Base-by-base conservation (phyloP, 1,140 invertebrate genomes). In the Melitaea cinxia region DNA sequence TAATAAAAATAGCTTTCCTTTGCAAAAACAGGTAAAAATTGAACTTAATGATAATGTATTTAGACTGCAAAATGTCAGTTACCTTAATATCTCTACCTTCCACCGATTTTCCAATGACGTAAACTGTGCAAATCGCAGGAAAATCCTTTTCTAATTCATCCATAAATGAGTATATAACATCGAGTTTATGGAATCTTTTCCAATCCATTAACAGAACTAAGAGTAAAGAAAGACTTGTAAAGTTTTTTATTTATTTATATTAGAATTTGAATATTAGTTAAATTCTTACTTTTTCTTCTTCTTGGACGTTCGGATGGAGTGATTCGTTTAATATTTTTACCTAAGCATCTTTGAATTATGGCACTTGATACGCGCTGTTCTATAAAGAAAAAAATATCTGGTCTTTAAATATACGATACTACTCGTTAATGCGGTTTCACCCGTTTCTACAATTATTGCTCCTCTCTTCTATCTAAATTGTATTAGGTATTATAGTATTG, bases 11-110 rank as follows among this genome's bases (percentile, higher is more conserved):
- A n/a, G n/a, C n/a, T n/a, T n/a, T n/a, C n/a, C n/a, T n/a, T n/a
- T n/a, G n/a, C n/a, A n/a, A n/a, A n/a, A n/a, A n/a, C n/a, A n/a
- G n/a, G n/a, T n/a, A n/a, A n/a, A n/a, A 10, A 35, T 10, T 10
- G 12, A 35, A 35, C 2, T 6, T 10, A 10, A 10, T 35, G 2
- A 35, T 2, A 10, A 10, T 35, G 33, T 10, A 35, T 10, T 35
- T 35, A n/a, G n/a, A n/a, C n/a, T n/a, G n/a, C n/a, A n/a, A n/a
- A n/a, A n/a, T n/a, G n/a, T n/a, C 5, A 12, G 6, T 23, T 69
- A 88, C 85, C 75, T 88, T 88, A 9, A 88, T 90, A 59, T 81
- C 75, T 47, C 85, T 78, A 6, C 85, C 86, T 74, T 90, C 80
- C 0, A 89, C 86, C 14, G 86, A 87, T 72, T 87, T 86, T 6